Base-by-base conservation (phyloP, 2,888 invertebrate genomes). In the Caenorhabditis sp. region DNA sequence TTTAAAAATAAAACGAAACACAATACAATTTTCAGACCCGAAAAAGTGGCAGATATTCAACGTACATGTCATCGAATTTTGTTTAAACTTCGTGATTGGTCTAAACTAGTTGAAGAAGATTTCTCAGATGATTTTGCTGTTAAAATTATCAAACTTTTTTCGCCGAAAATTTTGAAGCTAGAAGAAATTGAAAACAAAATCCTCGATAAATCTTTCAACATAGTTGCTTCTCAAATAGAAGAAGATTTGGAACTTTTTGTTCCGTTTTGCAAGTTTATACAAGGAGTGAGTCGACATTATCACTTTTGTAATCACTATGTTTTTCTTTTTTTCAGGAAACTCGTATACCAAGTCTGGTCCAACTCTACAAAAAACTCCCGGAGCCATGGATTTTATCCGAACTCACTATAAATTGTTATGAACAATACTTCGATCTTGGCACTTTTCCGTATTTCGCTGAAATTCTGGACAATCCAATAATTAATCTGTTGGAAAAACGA, bases 381-480 rank as follows among this genome's bases (percentile, higher is more conserved):
- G 43, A 43, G 14, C 43, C 43, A 10, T 43, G 43, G 43, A 43
- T 43, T 14, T 17, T 43, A 3, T 6, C 43, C 3, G 43, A 43
- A 43, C 31, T 58, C 36, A 36, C 67, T 12, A 58, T 60, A 8
- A 17, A 26, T n/a, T 14, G 17, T 8, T 72, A 67, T 19, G 55
- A 58, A 14, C 43, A 61, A 5, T 67, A 57, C 26, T 72, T 72
- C 26, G 64, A 50, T n/a, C 14, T 12, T 8, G 49, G 57, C 4
- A 12, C 8, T 2, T 59, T 70, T 23, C 70, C 70, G 1, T 27
- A 66, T 5, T 43, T 58, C 31, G 62, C 49, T 1, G n/a, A 55
- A 1, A 17, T 43, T 19, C 49, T 70, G 8, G 49, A 5, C 2
- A 43, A 43, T 43, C 43, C 23, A 19, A 10, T 43, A 10, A 43